Evolutionary conservation across 1,140 invertebrate species (phyloP).

Genomic region (Drosophila virilis): DNA sequence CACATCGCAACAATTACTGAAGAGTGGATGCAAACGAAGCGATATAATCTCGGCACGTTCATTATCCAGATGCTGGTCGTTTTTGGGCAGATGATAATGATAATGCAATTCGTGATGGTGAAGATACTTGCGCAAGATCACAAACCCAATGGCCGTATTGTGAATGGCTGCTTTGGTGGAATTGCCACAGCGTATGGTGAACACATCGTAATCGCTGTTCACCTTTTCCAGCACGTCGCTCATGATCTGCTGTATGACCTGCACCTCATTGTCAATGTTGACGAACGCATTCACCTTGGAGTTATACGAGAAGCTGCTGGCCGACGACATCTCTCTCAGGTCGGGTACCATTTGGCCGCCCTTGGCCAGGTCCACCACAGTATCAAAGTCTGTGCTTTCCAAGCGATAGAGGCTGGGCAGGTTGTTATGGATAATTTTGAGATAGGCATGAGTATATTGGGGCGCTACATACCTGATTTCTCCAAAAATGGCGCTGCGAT

Average conservation of each 20-base stretch:
- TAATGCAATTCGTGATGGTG: constrained; percentile 22
- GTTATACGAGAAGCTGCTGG: constrained; percentile 29
- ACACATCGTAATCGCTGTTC: constrained; percentile 51
- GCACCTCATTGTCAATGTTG: constrained; percentile 36
- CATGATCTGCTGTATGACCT: constrained; percentile 44
- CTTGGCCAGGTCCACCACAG: constrained; percentile 8
- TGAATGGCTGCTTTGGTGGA: constrained; percentile 42
- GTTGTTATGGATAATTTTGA: too few species aligned
- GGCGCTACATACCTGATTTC: constrained; percentile 45
- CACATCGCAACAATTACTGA: constrained; percentile 41
- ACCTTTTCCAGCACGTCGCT: constrained; percentile 56
- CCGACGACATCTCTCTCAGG: fast-evolving
- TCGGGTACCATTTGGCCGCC: background rate
- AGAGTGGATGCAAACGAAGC: constrained; percentile 63
- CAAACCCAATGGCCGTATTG: constrained; percentile 67
- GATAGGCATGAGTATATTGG: too few species aligned
- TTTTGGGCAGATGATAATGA: constrained; percentile 53
- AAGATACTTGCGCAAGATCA: constrained; percentile 52
- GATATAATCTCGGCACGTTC: constrained; percentile 66
- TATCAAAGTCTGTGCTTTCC: constrained; percentile 20
- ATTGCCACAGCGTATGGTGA: constrained; percentile 73
- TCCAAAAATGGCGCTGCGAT: constrained; percentile 64
- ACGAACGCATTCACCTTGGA: constrained; percentile 36
- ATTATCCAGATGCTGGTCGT: constrained; percentile 28
- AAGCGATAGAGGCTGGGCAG: constrained; percentile 46